Conservation (phyloP, 2,797 vertebrate genomes). For the Hoplostethus atlanticus region DNA sequence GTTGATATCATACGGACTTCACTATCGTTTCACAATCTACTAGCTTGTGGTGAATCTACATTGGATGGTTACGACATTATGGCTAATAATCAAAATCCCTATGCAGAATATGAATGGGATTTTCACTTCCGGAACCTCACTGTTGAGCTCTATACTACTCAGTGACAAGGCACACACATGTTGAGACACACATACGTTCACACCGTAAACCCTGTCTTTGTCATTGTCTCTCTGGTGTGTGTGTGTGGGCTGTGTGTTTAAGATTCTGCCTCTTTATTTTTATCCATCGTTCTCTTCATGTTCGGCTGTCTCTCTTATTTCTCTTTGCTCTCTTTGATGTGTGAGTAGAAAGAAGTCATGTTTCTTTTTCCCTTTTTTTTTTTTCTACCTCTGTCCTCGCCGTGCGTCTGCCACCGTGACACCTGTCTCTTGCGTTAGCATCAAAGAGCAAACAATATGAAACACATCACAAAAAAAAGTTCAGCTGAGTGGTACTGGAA, state of each 20-base stretch:
- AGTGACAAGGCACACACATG: background rate
- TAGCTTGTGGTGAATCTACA: too few relatives aligned
- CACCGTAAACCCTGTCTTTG: background rate
- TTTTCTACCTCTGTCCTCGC: slow-evolving; percentile 37
- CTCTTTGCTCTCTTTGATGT: slow-evolving; percentile 58
- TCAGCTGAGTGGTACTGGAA: slow-evolving; percentile 15
- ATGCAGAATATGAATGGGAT: too few relatives aligned
- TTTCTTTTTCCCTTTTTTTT: slow-evolving; percentile 1
- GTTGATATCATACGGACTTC: too few relatives aligned
- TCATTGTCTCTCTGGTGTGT: background rate
- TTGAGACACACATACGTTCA: background rate
- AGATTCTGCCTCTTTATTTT: slow-evolving; percentile 29
- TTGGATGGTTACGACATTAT: too few relatives aligned
- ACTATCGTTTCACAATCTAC: too few relatives aligned
- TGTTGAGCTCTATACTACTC: background rate
- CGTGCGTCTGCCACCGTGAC: slow-evolving; percentile 44
- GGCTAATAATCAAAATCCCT: too few relatives aligned
- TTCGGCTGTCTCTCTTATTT: slow-evolving; percentile 37
- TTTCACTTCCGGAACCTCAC: too few relatives aligned
- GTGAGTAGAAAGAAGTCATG: slow-evolving; percentile 54
- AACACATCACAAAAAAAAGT: slow-evolving; percentile 26
- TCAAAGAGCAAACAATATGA: slow-evolving; percentile 52
- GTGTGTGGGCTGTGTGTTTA: slow-evolving; percentile 19
- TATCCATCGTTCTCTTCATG: slow-evolving; percentile 41
- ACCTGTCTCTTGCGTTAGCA: slow-evolving; percentile 59